Evolutionary conservation across 2,797 vertebrate species (phyloP).

Genomic region (Rhinella marina): DNA sequence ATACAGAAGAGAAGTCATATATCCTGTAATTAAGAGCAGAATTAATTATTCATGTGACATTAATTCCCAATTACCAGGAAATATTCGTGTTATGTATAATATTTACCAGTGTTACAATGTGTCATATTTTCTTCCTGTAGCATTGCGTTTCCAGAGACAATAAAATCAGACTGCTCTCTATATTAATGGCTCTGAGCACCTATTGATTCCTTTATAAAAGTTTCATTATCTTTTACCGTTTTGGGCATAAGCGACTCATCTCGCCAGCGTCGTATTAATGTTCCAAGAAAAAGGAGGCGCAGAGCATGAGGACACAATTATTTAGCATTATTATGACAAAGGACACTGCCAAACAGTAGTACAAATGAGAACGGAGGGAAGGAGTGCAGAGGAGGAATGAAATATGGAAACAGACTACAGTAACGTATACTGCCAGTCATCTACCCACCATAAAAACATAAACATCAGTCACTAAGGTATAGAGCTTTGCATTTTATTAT

Average conservation of each 20-base stretch:
- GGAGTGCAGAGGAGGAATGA: neutral
- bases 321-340: constrained; percentile 33
- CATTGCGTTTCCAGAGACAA: constrained; percentile 31
- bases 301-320: constrained; percentile 40
- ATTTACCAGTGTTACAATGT: neutral
- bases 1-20: neutral
- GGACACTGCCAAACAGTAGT: neutral
- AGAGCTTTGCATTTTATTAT: no score
- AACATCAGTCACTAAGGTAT: no score
- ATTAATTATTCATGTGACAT: neutral
- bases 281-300: constrained; percentile 33
- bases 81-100: neutral
- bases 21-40: neutral
- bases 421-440: neutral
- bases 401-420: neutral
- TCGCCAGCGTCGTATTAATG: constrained; percentile 36
- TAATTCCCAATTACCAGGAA: neutral
- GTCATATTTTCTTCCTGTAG: neutral
- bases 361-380: neutral
- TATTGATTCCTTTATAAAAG: constrained; percentile 47
- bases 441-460: no score
- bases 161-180: constrained; percentile 34
- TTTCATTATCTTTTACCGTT: constrained; percentile 57
- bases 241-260: constrained; percentile 42
- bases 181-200: constrained; percentile 43